Evolutionary conservation across 2,888 invertebrate species (phyloP).

Genomic region (Belgica antarctica): DNA sequence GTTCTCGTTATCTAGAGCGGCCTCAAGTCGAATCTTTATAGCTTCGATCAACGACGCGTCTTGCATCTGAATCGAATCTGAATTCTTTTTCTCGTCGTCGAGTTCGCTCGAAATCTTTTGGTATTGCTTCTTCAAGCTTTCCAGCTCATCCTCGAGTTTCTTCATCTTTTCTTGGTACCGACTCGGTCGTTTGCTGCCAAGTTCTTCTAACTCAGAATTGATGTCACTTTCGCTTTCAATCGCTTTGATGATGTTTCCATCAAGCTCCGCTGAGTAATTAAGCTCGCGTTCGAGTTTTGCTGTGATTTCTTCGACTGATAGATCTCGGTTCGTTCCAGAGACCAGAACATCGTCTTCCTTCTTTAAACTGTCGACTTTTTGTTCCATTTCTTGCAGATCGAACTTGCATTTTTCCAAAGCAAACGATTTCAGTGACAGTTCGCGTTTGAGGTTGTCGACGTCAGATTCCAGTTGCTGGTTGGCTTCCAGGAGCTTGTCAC

Average conservation of each 20-base stretch:
- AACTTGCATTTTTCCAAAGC: slow-evolving; percentile 40
- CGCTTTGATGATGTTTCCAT: slow-evolving; percentile 60
- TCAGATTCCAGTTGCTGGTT: slow-evolving; percentile 45
- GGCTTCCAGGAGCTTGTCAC: slow-evolving; percentile 46
- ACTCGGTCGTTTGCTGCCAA: slow-evolving; percentile 47
- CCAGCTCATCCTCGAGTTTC: slow-evolving; percentile 50
- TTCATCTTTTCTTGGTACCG: slow-evolving; percentile 48
- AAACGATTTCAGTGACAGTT: slow-evolving; percentile 26
- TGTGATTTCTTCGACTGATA: slow-evolving; percentile 56
- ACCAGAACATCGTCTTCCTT: neutral
- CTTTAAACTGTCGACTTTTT: slow-evolving; percentile 22
- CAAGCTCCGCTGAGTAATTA: slow-evolving; percentile 61
- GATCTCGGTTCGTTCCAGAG: neutral
- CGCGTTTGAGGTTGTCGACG: slow-evolving; percentile 21
- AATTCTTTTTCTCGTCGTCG: slow-evolving; percentile 60
- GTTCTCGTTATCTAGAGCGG: slow-evolving; percentile 63
- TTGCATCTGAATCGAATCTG: slow-evolving; percentile 61
- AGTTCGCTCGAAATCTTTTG: slow-evolving; percentile 55
- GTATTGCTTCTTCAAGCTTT: slow-evolving; percentile 56
- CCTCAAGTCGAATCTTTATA: slow-evolving; percentile 64
- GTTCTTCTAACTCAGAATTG: slow-evolving; percentile 51
- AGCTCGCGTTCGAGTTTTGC: slow-evolving; percentile 61
- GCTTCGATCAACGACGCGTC: slow-evolving; percentile 67
- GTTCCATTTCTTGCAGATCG: slow-evolving; percentile 38
- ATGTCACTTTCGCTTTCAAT: slow-evolving; percentile 56